Evolutionary conservation across 2,888 invertebrate genomes (phyloP), one percentile per base, ranked within the genome.

Genomic region (Drosophila sordidula): DNA sequence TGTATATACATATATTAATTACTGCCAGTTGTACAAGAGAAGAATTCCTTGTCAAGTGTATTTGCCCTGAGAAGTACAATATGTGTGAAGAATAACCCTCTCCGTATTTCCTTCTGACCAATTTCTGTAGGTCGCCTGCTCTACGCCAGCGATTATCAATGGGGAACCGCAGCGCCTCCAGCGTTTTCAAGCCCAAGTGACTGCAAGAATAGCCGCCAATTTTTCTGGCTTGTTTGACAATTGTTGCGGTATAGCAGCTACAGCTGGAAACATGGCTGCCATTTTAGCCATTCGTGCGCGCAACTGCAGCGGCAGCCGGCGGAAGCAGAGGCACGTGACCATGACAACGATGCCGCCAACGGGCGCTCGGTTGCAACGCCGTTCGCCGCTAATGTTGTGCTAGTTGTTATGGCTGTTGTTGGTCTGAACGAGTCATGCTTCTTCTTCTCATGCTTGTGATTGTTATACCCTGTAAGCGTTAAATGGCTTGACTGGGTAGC

Each of bases 151-250:
- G 36, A 46, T 61, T 49, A 62, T 62, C 61, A 62, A 39, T 62
- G 62, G 41, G 39, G 14, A 46, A 42, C 59, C 57, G 34, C 54
- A 64, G 50, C 9, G 61, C 61, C 39, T 18, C 54, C 42, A 38
- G 59, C 72, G 16, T 44, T 34, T 32, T 38, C 45, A 46, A 63
- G 46, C 50, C 51, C 63, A 42, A 62, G 62, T 50, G 38, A 32
- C 56, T 55, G 67, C 71, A 49, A 69, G 45, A 62, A 51, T 50
- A 80, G 75, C 70, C 78, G 70, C 73, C 67, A 80, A 76, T 83
- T 82, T 86, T 82, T 83, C 80, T 80, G 78, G 82, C 87, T 86
- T 80, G 82, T 78, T 86, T 86, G 83, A 80, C 82, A 86, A 82
- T 82, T 78, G 83, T 83, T 80, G 82, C 69, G 76, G 76, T 61